Percentiles rank a stretch among this genome's conserved stretches.
These are phyloP conservation scores for Diabrotica undecimpunctata DNA, from an alignment of 1,140 invertebrate species.

Conservation along the genomic window DNA sequence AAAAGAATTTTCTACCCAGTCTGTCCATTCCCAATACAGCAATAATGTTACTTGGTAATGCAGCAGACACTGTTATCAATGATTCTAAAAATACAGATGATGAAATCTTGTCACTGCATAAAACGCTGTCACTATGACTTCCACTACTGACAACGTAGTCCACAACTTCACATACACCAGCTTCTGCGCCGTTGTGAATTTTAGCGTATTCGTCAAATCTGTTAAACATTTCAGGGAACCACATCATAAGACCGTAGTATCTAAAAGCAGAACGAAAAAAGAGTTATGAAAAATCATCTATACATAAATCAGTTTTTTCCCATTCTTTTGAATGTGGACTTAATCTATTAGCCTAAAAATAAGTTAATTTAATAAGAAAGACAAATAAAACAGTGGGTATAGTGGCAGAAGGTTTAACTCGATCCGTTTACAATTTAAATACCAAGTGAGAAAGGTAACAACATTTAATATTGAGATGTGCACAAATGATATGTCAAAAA, in stretches of 20 bases:
- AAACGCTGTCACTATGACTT: conserved; percentile 57
- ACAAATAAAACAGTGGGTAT: no score
- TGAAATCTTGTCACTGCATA: conserved; percentile 68
- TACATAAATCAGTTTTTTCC: background rate
- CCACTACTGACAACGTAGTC: conserved; percentile 66
- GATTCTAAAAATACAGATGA: conserved; percentile 79
- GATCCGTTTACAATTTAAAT: no score
- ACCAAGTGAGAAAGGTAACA: no score
- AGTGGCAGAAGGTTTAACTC: no score
- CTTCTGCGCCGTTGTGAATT: conserved; percentile 54
- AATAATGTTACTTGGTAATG: conserved; percentile 78
- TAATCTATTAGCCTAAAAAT: no score
- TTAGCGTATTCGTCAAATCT: conserved; percentile 70
- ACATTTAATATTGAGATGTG: no score
- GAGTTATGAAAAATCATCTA: conserved; percentile 5
- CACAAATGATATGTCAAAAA: no score
- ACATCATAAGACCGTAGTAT: conserved; percentile 88
- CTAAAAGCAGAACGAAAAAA: conserved; percentile 44
- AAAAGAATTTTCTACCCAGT: conserved; percentile 83
- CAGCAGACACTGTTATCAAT: conserved; percentile 78
- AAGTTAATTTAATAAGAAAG: no score
- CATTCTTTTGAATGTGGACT: no score
- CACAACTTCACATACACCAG: conserved; percentile 74
- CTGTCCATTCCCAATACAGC: conserved; percentile 72
- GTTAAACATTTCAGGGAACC: conserved; percentile 87